phyloP scores from a whole-genome alignment of 2,888 invertebrate species.

The Eupsilia transversa region DNA sequence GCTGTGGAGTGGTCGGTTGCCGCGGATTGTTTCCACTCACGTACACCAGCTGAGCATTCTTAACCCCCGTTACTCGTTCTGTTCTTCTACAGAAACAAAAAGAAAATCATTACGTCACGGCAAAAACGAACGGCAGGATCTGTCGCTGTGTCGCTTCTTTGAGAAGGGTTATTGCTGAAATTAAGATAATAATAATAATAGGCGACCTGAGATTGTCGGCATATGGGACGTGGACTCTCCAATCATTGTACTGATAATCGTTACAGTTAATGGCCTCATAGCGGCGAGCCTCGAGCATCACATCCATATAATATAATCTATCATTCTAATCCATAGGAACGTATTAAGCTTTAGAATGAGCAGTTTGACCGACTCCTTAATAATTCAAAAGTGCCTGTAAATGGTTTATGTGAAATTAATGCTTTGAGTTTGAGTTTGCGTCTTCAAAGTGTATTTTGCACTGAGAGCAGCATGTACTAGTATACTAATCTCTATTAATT shows the following conservation, averaged over 20 bases:
- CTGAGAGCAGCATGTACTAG: background rate
- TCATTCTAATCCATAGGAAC: background rate
- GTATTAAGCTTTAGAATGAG: background rate
- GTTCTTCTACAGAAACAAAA: constrained; percentile 33
- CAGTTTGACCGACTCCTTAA: too few species aligned
- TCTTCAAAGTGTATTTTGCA: background rate
- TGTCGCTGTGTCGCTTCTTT: background rate
- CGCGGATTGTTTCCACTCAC: constrained; percentile 77
- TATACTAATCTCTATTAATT: background rate
- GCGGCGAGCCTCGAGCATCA: too few species aligned
- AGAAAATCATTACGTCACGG: background rate
- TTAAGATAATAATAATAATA: background rate
- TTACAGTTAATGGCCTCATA: too few species aligned
- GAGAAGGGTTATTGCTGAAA: background rate
- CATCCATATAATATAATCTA: too few species aligned
- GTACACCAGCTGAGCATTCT: constrained; percentile 83
- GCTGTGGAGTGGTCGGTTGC: constrained; percentile 83
- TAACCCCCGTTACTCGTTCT: constrained; percentile 76
- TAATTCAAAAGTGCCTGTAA: background rate
- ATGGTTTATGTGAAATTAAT: too few species aligned
- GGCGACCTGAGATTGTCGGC: too few species aligned
- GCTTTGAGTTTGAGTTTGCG: background rate
- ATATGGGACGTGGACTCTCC: too few species aligned
- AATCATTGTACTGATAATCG: too few species aligned
- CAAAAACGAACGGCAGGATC: background rate